phyloP scores from a whole-genome alignment of 2,113 vertebrate species.

The Rafetus swinhoei region DNA sequence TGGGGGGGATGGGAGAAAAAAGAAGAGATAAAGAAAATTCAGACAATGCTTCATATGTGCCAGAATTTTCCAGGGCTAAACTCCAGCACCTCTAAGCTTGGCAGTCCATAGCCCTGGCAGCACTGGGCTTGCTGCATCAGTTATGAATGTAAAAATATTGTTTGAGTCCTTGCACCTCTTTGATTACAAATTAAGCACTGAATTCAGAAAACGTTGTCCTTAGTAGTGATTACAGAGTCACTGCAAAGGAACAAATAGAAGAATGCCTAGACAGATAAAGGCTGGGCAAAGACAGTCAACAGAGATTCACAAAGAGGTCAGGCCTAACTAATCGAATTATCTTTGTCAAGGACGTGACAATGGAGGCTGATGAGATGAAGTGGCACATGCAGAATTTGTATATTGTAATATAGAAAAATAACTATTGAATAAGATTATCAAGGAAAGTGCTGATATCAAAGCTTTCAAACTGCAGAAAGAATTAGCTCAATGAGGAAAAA shows the following conservation, averaged over 20 bases:
- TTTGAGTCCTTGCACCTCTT: no score
- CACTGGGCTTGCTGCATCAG: no score
- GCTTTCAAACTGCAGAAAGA: not conserved
- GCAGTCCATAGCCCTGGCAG: no score
- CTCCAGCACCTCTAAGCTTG: no score
- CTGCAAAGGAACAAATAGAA: not conserved
- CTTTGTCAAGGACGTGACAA: not conserved
- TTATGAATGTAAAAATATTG: no score
- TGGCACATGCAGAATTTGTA: not conserved
- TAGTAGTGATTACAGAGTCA: not conserved
- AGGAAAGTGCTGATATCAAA: not conserved
- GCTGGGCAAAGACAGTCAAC: not conserved
- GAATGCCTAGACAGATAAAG: not conserved
- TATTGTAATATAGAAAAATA: not conserved
- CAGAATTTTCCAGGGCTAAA: no score
- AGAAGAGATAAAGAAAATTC: not conserved
- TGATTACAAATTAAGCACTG: no score
- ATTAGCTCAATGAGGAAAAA: not conserved
- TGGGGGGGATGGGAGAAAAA: no score
- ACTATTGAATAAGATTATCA: not conserved
- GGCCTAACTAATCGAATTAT: not conserved
- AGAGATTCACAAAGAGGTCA: not conserved
- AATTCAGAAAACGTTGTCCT: not conserved
- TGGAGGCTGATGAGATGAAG: not conserved
- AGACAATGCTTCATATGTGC: no score